Conservation (phyloP, 2,797 vertebrate genomes). For the Arnoldichthys spilopterus region DNA sequence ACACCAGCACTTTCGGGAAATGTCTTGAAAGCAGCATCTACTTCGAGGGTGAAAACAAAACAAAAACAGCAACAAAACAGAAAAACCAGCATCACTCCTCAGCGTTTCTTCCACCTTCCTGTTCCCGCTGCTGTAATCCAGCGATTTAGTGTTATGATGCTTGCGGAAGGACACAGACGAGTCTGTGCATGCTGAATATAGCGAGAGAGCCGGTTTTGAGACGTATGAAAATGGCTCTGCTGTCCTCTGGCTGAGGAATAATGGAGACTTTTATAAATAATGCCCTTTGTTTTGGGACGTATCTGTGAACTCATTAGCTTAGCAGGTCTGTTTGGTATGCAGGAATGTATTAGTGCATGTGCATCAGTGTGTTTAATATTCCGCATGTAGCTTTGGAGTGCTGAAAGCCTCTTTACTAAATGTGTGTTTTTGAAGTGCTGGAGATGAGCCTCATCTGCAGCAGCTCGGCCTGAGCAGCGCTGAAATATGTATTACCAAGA, state of each 20-base stretch:
- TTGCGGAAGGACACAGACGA: neutral
- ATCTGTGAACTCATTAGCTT: constrained; percentile 61
- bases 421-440: constrained; percentile 62
- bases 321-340: constrained; percentile 55
- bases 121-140: neutral
- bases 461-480: constrained; percentile 33
- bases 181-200: neutral
- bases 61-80: neutral
- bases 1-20: neutral
- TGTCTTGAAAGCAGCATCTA: neutral
- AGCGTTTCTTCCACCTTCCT: neutral
- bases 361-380: constrained; percentile 66
- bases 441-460: constrained; percentile 58
- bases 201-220: neutral
- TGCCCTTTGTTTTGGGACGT: constrained; percentile 66
- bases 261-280: constrained; percentile 68
- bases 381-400: constrained; percentile 57
- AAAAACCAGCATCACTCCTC: neutral
- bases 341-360: constrained; percentile 59
- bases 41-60: neutral
- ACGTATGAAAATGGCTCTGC: constrained; percentile 17
- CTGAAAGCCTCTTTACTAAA: constrained; percentile 66
- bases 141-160: neutral
- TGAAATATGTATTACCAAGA: constrained; percentile 44
- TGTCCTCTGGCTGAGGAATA: constrained; percentile 38